Evolutionary conservation across 2,797 vertebrate species (phyloP).

Genomic region (Melanotaenia maccullochi): DNA sequence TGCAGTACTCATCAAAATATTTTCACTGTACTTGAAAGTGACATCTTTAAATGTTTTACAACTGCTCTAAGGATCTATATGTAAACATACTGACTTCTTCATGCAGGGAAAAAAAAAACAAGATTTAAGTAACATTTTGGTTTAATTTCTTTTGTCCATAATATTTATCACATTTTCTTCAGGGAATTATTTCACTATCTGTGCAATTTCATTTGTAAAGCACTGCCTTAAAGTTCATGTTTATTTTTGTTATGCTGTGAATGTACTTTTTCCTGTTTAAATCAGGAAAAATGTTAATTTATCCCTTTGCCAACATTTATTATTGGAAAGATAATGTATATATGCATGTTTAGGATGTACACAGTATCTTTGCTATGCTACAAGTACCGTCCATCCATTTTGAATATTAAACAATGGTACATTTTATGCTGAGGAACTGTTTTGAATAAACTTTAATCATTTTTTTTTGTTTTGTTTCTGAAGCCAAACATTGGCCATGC

Average conservation of each 20-base stretch:
- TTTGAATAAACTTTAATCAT: background rate
- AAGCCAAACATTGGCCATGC: too few relatives aligned
- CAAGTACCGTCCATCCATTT: background rate
- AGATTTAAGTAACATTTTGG: background rate
- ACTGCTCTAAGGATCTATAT: background rate
- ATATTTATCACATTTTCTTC: slow-evolving; percentile 12
- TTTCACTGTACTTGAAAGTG: background rate
- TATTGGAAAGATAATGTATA: background rate
- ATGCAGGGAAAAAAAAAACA: background rate
- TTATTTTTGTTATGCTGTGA: background rate
- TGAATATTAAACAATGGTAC: background rate
- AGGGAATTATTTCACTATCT: slow-evolving; percentile 15
- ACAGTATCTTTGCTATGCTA: background rate
- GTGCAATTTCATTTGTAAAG: slow-evolving; percentile 2
- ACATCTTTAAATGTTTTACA: background rate
- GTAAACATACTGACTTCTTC: background rate
- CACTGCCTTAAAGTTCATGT: slow-evolving; percentile 36
- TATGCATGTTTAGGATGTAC: background rate
- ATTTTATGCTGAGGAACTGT: background rate
- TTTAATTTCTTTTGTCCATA: background rate
- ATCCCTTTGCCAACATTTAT: background rate
- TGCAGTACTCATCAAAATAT: background rate
- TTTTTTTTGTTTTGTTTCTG: too few relatives aligned
- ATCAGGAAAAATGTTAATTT: background rate
- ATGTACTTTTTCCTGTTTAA: background rate